A percentile compares a stretch with the other conserved stretches of the same genome.
Evolutionary conservation across 2,797 vertebrate genomes (phyloP).

Genomic region (Pantherophis alleghaniensis): DNA sequence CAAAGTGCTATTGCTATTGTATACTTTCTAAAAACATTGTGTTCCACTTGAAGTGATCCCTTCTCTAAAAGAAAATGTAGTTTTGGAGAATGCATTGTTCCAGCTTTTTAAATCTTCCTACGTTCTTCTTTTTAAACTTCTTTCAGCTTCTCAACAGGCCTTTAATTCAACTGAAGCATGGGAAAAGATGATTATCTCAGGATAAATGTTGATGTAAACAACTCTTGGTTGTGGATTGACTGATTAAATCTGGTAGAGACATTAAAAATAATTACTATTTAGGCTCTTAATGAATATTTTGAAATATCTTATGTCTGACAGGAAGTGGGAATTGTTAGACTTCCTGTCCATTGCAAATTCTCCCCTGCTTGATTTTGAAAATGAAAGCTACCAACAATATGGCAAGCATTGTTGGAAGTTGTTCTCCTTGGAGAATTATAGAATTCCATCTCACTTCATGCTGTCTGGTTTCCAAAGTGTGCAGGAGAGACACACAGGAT

Average conservation of each 20-base stretch:
- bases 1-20: background rate
- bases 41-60: background rate
- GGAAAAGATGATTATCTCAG: constrained; percentile 17
- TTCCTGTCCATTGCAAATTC: background rate
- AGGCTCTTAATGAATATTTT: constrained; percentile 47
- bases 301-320: constrained; percentile 10
- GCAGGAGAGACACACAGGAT: background rate
- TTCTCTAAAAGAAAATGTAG: background rate
- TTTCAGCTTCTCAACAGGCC: background rate
- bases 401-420: background rate
- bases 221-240: constrained; percentile 45
- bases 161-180: constrained; percentile 24
- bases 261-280: constrained; percentile 58
- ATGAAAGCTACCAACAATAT: background rate
- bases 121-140: background rate
- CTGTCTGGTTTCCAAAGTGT: background rate
- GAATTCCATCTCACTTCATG: background rate
- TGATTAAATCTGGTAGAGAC: constrained; percentile 38
- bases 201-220: constrained; percentile 29
- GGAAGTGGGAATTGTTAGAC: background rate
- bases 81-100: background rate
- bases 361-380: background rate
- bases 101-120: background rate
- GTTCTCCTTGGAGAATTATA: background rate
- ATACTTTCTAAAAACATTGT: background rate